Base-by-base conservation (phyloP, 2,888 invertebrate species). In the Tetragonula carbonaria region DNA sequence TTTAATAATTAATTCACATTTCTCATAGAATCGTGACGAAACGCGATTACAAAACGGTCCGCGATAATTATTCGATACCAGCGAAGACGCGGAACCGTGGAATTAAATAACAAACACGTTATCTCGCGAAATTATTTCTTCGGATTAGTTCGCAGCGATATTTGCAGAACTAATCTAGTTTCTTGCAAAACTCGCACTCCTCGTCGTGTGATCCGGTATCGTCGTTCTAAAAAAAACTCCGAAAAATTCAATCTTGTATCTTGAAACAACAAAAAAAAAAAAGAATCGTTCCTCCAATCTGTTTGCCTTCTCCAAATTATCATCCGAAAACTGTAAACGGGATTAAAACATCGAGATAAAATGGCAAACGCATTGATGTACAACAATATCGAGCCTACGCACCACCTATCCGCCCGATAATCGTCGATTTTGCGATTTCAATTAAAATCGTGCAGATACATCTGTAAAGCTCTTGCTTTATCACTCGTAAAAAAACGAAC, bases 91-190 rank as follows among this genome's bases (percentile, higher is more conserved):
- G 38, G 8, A 38, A 38, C 57, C 2, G 5, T 5, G 38, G 45
- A 65, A 65, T 16, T 13, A 57, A 33, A 18, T 6, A 65, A 50
- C 11, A 59, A 23, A 28, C 28, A 3, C 33, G 33, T 59, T 59
- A 21, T 21, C 50, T 6, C 13, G 2, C 16, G 5, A 78, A 16
- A n/a, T 23, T 55, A 45, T 57, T 55, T 74, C 51, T 18, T 53
- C 53, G 62, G 62, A 79, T 79, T 62, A 59, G 53, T 53, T 65
- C 8, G 28, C 78, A 13, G 6, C 2, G 14, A 72, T 65, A 38
- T 28, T 2, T 50, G 28, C 23, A 28, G 50, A 28, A 68, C 23
- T 23, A 23, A 23, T 23, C 23, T 23, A 23, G 23, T 76, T 38
- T 38, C 4, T 21, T 4, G n/a, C n/a, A 28, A 51, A 18, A n/a